phyloP scores from a whole-genome alignment of 2,888 invertebrate species.

The Yponomeuta malinellus region DNA sequence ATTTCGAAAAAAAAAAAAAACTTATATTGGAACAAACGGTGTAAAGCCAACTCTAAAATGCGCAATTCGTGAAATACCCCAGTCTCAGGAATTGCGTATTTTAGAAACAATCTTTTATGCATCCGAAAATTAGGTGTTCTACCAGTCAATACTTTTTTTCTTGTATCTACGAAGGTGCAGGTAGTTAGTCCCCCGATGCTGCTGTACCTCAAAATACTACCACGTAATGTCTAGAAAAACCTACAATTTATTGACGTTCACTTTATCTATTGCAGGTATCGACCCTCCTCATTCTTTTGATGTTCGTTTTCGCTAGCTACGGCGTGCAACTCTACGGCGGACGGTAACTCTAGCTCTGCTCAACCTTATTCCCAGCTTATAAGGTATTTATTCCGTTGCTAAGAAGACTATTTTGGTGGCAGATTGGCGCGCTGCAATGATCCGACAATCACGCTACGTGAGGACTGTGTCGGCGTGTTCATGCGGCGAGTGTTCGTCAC shows the following conservation, averaged over 20 bases:
- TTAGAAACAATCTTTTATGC: background rate
- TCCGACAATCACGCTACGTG: conserved; percentile 86
- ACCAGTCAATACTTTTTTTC: too few relatives aligned
- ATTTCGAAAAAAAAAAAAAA: too few relatives aligned
- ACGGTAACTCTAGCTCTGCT: conserved; percentile 37
- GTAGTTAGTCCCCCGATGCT: too few relatives aligned
- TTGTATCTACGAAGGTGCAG: too few relatives aligned
- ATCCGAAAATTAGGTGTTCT: too few relatives aligned
- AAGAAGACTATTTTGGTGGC: background rate
- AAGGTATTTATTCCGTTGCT: background rate
- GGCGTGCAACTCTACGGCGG: conserved; percentile 99
- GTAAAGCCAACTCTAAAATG: too few relatives aligned
- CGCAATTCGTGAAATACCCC: too few relatives aligned
- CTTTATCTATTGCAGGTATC: conserved; percentile 81
- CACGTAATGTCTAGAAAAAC: too few relatives aligned
- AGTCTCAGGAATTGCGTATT: too few relatives aligned
- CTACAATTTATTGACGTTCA: too few relatives aligned
- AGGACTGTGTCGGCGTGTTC: conserved; percentile 96
- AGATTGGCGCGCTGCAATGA: conserved; percentile 97
- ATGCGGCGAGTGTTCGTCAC: conserved; percentile 97
- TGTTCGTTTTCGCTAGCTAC: conserved; percentile 99
- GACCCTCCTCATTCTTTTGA: conserved; percentile 94
- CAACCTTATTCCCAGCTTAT: conserved; percentile 4
- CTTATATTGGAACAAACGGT: too few relatives aligned
- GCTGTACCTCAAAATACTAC: too few relatives aligned